A percentile compares a stretch with the other conserved stretches of the same genome.
These are phyloP conservation scores for Falco naumanni DNA, from an alignment of 2,797 vertebrate species.

Conservation along the genomic window DNA sequence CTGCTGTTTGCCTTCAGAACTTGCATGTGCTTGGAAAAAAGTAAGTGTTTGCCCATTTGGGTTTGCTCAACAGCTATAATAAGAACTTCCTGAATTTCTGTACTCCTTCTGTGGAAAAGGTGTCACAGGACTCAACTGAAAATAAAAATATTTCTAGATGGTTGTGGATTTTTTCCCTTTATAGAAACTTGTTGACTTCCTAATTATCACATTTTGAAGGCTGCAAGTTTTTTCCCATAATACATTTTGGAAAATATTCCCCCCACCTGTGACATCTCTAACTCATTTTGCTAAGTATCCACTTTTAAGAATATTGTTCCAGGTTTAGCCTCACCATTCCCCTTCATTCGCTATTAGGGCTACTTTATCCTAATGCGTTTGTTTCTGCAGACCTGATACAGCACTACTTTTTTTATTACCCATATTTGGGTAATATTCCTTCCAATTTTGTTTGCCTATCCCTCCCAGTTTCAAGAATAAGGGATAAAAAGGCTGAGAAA, in stretches of 20 bases:
- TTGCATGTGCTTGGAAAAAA: not conserved
- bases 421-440: not conserved
- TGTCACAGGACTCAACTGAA: not conserved
- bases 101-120: slow-evolving; percentile 36
- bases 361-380: not conserved
- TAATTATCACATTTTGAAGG: not conserved
- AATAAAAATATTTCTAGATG: slow-evolving; percentile 7
- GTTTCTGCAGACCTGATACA: not conserved
- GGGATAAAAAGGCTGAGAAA: not conserved
- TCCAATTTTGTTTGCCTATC: not conserved
- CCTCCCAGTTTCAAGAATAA: not conserved
- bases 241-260: not conserved
- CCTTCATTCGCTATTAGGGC: not conserved
- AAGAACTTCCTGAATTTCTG: slow-evolving; percentile 31
- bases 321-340: not conserved
- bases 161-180: not conserved
- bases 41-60: not conserved
- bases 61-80: slow-evolving; percentile 7
- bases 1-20: not conserved
- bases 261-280: not conserved
- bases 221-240: not conserved
- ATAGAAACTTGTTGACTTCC: not conserved
- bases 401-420: not conserved
- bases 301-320: not conserved
- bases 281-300: not conserved